These are phyloP conservation scores for Vireo griseus DNA, from an alignment of 2,797 vertebrate genomes.

Conservation along the genomic window DNA sequence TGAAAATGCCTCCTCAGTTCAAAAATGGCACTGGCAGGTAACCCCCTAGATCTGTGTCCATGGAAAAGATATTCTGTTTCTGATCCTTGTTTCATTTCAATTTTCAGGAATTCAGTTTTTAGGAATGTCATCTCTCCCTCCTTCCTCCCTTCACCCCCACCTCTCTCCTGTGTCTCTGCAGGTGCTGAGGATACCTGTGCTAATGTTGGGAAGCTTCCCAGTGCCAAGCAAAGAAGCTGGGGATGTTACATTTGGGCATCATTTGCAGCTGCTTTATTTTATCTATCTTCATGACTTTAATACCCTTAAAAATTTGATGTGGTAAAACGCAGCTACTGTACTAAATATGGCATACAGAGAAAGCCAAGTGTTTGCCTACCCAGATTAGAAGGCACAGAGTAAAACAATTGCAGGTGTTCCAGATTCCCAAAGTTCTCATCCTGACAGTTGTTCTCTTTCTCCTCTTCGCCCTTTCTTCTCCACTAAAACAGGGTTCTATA, in stretches of 20 bases:
- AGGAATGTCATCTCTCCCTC: not conserved
- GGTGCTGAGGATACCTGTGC: not conserved
- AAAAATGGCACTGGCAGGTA: not conserved
- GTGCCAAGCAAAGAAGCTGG: not conserved
- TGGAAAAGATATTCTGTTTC: not conserved
- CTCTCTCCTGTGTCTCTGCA: not conserved
- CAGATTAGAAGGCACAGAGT: not conserved
- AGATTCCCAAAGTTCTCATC: not conserved
- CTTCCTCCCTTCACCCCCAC: not conserved
- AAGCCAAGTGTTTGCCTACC: not conserved
- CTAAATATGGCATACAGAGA: not conserved
- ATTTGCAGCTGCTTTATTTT: conserved; percentile 22
- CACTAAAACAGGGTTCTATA: not conserved
- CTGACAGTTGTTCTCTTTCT: not conserved
- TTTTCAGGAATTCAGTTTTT: not conserved
- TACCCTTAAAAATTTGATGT: not conserved
- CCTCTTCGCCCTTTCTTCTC: not conserved
- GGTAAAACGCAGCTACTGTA: not conserved
- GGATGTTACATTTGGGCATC: not conserved
- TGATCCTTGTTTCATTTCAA: not conserved
- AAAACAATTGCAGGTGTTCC: not conserved
- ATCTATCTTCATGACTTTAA: not conserved
- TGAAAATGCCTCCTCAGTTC: not conserved
- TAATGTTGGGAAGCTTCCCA: not conserved
- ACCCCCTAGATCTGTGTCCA: not conserved